Percentiles rank a stretch among this genome's conserved stretches.
Evolutionary conservation across 2,797 vertebrate species (phyloP).

Genomic region (Acanthurus tractus): DNA sequence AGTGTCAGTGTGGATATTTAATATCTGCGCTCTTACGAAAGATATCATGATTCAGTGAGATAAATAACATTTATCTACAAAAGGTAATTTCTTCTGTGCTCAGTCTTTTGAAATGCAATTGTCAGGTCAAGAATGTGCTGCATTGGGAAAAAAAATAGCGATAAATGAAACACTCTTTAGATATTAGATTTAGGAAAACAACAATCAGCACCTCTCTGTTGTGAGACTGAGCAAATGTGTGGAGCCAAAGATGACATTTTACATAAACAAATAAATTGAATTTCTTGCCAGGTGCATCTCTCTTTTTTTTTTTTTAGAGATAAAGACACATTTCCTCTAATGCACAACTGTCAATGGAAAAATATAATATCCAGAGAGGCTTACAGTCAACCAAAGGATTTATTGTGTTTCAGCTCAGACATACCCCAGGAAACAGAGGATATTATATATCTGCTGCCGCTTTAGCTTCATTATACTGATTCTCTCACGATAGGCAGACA

Average conservation of each 20-base stretch:
- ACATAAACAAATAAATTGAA: constrained; percentile 76
- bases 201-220: constrained; percentile 48
- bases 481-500: constrained; percentile 13
- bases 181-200: constrained; percentile 57
- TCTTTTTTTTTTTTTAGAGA: constrained; percentile 48
- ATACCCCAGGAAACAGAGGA: constrained; percentile 16
- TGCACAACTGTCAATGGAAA: constrained; percentile 72
- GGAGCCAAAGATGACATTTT: constrained; percentile 67
- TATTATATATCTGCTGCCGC: constrained; percentile 38
- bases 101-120: constrained; percentile 52
- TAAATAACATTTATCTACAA: constrained; percentile 42
- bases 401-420: constrained; percentile 40
- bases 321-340: constrained; percentile 49
- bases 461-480: constrained; percentile 29
- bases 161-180: constrained; percentile 41
- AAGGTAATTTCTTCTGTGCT: constrained; percentile 39
- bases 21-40: constrained; percentile 4
- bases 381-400: constrained; percentile 38
- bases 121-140: constrained; percentile 40
- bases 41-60: constrained; percentile 32
- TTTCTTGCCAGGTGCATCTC: constrained; percentile 50
- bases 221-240: constrained; percentile 48
- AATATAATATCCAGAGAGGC: constrained; percentile 54
- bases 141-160: constrained; percentile 38
- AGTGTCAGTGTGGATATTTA: constrained; percentile 15